Evolutionary conservation across 2,888 invertebrate species (phyloP).

Genomic region (Apodemia zela): DNA sequence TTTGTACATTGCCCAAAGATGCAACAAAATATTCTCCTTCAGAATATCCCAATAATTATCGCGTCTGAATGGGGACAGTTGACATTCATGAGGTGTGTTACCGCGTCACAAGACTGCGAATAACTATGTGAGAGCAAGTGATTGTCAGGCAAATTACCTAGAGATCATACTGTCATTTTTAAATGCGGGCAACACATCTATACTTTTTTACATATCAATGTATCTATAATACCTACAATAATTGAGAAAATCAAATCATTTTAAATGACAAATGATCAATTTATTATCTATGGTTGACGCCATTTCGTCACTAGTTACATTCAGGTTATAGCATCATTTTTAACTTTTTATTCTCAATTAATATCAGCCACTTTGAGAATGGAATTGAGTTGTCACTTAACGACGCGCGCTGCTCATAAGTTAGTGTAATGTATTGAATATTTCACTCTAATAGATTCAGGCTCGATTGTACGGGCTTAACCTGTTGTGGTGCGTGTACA

Average conservation of each 20-base stretch:
- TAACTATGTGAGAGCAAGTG: too few species aligned
- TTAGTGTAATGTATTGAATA: slow-evolving; percentile 63
- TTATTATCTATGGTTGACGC: not conserved
- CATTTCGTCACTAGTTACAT: not conserved
- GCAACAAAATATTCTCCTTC: too few species aligned
- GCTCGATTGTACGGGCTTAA: slow-evolving; percentile 42
- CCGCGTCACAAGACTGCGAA: too few species aligned
- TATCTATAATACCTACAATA: too few species aligned
- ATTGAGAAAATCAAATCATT: not conserved
- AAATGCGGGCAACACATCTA: too few species aligned
- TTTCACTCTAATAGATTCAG: slow-evolving; percentile 61
- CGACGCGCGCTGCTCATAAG: slow-evolving; percentile 46
- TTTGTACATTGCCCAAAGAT: too few species aligned
- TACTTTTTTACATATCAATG: too few species aligned
- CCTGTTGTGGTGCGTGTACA: slow-evolving; percentile 42
- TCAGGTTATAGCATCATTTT: not conserved
- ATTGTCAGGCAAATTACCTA: too few species aligned
- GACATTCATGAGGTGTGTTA: too few species aligned
- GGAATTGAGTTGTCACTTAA: slow-evolving; percentile 51
- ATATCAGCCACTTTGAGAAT: slow-evolving; percentile 20
- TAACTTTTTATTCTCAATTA: slow-evolving; percentile 3
- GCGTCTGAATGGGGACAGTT: too few species aligned
- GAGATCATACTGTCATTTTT: too few species aligned
- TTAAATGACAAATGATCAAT: not conserved
- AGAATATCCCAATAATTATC: too few species aligned